phyloP scores from a whole-genome alignment of 2,797 vertebrate species.

The Synaphobranchus kaupii region DNA sequence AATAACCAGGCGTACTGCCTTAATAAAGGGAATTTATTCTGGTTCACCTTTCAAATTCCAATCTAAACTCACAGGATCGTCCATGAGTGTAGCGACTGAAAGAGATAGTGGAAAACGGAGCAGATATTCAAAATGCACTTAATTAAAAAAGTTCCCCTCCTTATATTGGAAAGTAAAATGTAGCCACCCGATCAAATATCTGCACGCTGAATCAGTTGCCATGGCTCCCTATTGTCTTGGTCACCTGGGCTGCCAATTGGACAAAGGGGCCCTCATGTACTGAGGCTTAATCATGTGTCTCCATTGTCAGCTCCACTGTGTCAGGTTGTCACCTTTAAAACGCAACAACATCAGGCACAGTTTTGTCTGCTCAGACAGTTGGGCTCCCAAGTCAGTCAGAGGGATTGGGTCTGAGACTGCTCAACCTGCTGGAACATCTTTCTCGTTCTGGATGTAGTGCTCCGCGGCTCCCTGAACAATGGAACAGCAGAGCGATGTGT shows the following conservation, averaged over 20 bases:
- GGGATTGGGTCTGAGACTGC: neutral
- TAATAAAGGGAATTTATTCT: neutral
- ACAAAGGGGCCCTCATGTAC: slow-evolving; percentile 36
- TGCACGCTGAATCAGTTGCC: slow-evolving; percentile 38
- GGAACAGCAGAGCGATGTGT: neutral
- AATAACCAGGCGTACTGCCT: neutral
- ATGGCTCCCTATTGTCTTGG: slow-evolving; percentile 48
- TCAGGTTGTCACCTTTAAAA: slow-evolving; percentile 31
- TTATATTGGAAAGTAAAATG: slow-evolving; percentile 35
- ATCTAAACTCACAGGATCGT: neutral
- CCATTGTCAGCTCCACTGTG: slow-evolving; percentile 38
- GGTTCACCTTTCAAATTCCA: neutral
- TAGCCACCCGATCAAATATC: slow-evolving; percentile 42
- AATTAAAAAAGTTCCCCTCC: slow-evolving; percentile 42
- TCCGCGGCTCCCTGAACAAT: neutral
- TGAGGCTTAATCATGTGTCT: slow-evolving; percentile 30
- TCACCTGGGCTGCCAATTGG: slow-evolving; percentile 35
- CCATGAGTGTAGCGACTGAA: neutral
- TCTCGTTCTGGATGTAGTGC: neutral
- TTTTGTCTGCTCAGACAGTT: slow-evolving; percentile 12
- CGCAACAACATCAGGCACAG: neutral
- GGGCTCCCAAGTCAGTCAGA: neutral
- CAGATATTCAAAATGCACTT: slow-evolving; percentile 38
- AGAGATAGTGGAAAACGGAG: slow-evolving; percentile 12
- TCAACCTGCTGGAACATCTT: slow-evolving; percentile 15